Base-by-base conservation (phyloP, 2,888 invertebrate genomes). In the Tetramorium bicarinatum region DNA sequence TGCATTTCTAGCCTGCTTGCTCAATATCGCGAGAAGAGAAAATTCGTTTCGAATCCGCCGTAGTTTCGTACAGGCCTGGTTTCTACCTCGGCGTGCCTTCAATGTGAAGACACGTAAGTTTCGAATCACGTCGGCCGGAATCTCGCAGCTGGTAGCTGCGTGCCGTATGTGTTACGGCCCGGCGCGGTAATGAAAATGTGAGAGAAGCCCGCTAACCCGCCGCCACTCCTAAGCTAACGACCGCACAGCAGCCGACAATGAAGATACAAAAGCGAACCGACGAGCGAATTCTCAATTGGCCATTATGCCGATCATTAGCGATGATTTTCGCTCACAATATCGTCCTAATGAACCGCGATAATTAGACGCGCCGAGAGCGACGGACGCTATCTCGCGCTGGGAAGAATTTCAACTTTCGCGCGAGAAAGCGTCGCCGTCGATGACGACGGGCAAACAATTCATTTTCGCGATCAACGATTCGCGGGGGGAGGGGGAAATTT, bases 301-400 rank as follows among this genome's bases (percentile, higher is more conserved):
- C 47, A 80, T 80, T 80, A 80, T 80, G 4, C 72, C 79, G 72
- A 80, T 80, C 72, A 80, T 80, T 80, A 80, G 56, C 79, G 34
- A 80, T 72, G 59, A 80, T 72, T 59, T 80, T 80, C 79, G 72
- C 79, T 80, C 79, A 80, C 79, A 80, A 80, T 80, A 47, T 80
- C 79, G 59, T 47, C 25, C 72, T 80, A 80, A 80, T 80, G 79
- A 80, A 80, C 59, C 79, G 59, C 79, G 79, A 72, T 80, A 80
- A 80, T 80, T 80, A 80, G 29, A 18, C 44, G 71, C 2, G 67
- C 13, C 77, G 77, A 11, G 72, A 7, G 21, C 21, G 34, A 21
- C 21, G 66, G 3, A 34, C 34, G 71, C 41, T 49, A 13, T 76
- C 75, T 34, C 49, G 11, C 41, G 18, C 74, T 79, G 79, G 79